Evolutionary conservation across 2,888 invertebrate genomes (phyloP), one percentile per base, ranked within the genome.

Genomic region (Blastobasis lacticolella): DNA sequence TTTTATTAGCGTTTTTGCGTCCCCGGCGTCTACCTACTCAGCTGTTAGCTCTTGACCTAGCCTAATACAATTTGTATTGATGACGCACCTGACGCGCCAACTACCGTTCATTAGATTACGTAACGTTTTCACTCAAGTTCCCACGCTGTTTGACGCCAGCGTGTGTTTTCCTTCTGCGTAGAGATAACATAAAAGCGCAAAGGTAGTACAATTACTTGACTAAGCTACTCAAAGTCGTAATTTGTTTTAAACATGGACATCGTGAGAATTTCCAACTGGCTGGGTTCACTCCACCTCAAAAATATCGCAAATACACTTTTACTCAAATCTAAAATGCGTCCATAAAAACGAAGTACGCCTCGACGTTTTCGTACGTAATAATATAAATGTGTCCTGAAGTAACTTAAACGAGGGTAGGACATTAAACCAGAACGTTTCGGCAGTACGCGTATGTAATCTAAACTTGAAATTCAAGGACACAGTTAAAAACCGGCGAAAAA

Each of bases 381-480:
- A 23, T 23, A 23, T 23, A 23, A 23, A 23, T 23, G 23, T 23
- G 23, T 48, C 42, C 48, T 43, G 48, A 37, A 48, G 46, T 41
- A 37, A 52, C 38, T 38, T 49, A 51, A 48, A 48, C 10, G 43
- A 37, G 45, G 44, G 37, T 7, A 38, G 43, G 40, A 48, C 44
- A 43, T 52, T 36, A 52, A 52, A 52, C 50, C 49, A 46, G 45
- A 49, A 37, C 63, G 69, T 72, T 73, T 70, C 64, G 70, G 65
- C 67, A 71, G 71, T 73, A 75, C 73, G 69, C 73, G 63, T 68
- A 58, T 72, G 80, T 84, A 85, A 86, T 85, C 83, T 86, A 84
- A 87, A 86, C 85, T 82, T 75, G 82, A 84, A 85, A 81, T 83
- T 85, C 87, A 88, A 87, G 87, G 86, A 75, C 87, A 78, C 69